phyloP scores from a whole-genome alignment of 2,113 vertebrate species.

The Terrapene triunguis region DNA sequence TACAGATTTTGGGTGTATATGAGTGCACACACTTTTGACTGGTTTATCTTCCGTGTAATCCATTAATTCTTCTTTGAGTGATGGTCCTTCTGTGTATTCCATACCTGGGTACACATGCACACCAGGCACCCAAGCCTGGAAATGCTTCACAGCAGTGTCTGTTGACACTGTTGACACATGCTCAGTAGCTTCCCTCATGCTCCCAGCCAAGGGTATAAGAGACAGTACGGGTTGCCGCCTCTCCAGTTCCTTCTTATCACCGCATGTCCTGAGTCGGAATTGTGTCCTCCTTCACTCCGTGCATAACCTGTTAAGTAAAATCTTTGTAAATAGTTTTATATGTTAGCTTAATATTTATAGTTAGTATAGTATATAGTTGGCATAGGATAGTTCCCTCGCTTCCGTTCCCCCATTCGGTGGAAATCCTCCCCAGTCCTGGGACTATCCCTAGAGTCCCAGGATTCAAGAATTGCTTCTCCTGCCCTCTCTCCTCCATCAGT shows the following conservation, averaged over 20 bases:
- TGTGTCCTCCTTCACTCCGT: background rate
- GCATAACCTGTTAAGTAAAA: background rate
- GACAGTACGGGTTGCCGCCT: background rate
- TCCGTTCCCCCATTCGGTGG: background rate
- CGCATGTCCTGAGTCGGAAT: background rate
- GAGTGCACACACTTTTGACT: constrained; percentile 14
- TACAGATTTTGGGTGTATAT: background rate
- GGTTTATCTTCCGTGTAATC: background rate
- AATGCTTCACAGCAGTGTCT: background rate
- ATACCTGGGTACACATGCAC: background rate
- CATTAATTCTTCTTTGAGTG: background rate
- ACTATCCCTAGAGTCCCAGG: background rate
- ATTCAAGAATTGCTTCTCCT: background rate
- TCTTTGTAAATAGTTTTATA: background rate
- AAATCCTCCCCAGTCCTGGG: background rate
- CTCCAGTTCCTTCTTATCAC: background rate
- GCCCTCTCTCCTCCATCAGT: background rate
- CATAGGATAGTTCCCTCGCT: background rate
- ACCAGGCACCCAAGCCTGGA: background rate
- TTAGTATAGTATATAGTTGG: background rate
- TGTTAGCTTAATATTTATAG: background rate
- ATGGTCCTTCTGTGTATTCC: background rate
- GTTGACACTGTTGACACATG: background rate
- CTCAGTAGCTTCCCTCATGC: background rate
- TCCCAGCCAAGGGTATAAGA: background rate